Conservation (phyloP, 2,888 invertebrate species). For the Drosophila macrospina region DNA sequence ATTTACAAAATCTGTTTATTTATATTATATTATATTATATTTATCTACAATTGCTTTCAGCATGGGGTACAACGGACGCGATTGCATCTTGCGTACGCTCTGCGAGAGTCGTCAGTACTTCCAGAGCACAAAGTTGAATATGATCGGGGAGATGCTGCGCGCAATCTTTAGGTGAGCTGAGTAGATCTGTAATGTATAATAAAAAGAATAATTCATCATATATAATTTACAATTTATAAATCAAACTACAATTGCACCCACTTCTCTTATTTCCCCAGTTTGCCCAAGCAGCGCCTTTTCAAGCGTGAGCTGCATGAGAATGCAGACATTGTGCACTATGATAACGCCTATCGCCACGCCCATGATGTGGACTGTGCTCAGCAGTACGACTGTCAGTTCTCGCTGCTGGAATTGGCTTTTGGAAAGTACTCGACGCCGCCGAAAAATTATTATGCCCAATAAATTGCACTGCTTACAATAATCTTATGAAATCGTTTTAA, state of each 20-base stretch:
- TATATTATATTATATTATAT: neutral
- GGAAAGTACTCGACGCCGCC: slow-evolving; percentile 86
- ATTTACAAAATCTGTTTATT: neutral
- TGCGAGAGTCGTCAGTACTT: slow-evolving; percentile 91
- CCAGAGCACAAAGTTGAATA: slow-evolving; percentile 88
- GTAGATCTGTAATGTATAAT: too few species aligned
- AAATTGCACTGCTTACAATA: slow-evolving; percentile 58
- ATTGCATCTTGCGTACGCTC: slow-evolving; percentile 90
- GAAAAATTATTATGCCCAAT: slow-evolving; percentile 76
- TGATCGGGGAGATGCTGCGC: slow-evolving; percentile 90
- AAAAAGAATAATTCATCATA: too few species aligned
- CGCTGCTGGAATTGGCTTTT: slow-evolving; percentile 90
- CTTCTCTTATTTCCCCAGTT: slow-evolving; percentile 83
- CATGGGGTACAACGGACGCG: slow-evolving; percentile 91
- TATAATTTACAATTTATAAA: neutral
- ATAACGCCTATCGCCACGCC: slow-evolving; percentile 88
- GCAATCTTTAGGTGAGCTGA: slow-evolving; percentile 88
- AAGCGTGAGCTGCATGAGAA: slow-evolving; percentile 89
- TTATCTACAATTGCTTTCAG: slow-evolving; percentile 84
- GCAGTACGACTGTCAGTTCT: slow-evolving; percentile 88
- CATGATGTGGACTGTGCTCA: slow-evolving; percentile 86
- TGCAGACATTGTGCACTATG: slow-evolving; percentile 88
- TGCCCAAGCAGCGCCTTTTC: slow-evolving; percentile 88
- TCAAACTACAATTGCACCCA: neutral
- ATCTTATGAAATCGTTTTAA: slow-evolving; percentile 59